Base-by-base conservation (phyloP, 2,888 invertebrate species). In the Nomada ruficornis region DNA sequence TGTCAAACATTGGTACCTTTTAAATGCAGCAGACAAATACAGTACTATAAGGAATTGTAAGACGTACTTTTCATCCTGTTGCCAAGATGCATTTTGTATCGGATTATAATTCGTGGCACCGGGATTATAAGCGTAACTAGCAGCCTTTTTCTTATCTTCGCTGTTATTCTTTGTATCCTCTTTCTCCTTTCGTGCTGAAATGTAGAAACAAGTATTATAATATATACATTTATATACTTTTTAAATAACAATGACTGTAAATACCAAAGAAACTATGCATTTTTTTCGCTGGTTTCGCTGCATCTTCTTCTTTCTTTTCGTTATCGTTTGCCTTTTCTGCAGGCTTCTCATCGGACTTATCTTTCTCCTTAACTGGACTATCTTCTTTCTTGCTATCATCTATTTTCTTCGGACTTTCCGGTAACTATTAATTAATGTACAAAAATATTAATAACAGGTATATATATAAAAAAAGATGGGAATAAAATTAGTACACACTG, bases 81-180 rank as follows among this genome's bases (percentile, higher is more conserved):
- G 94, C 98, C 98, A 98, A 90, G 96, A 96, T 0, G 98, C 98
- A 94, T 98, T 96, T 0, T 96, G 94, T 18, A 98, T 95, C 0
- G 98, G 98, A 93, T 98, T 96, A 94, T 98, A 99, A 63, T 96
- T 96, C 0, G 94, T 84, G 89, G 96, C 95, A 36, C 94, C 94
- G 0, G 98, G 98, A 93, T 97, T 95, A 93, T 97, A 98, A 10
- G 95, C 95, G 0, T 93, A 91, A 68, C 88, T 80, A 9, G 10
- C 10, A 2, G 82, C 78, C 44, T 90, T 89, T 75, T 84, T 77
- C 68, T 88, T 89, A n/a, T 78, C 76, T n/a, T 42, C 59, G 64
- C 65, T 84, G 77, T 76, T 84, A 70, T 78, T 68, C 65, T 88
- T 89, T 26, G 72, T 10, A 26, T 77, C 83, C 68, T 74, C 81